These are phyloP conservation scores for Sclerodermus sp. DNA, from an alignment of 2,888 invertebrate species.

Conservation along the genomic window DNA sequence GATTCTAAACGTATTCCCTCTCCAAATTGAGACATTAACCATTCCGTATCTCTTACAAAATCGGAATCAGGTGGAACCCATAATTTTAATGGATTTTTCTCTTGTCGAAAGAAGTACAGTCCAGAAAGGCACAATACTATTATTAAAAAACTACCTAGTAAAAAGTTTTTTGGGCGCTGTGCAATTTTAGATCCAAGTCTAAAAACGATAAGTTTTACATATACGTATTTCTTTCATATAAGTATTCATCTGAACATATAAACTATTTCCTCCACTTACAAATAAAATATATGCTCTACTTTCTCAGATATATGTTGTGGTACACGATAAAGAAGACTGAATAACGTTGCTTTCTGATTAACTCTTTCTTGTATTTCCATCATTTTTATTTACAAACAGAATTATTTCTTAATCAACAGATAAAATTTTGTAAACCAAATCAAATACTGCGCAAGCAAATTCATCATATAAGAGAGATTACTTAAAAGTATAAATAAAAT, in stretches of 20 bases:
- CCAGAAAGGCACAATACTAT: slow-evolving; percentile 66
- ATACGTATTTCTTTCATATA: neutral
- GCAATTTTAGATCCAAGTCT: slow-evolving; percentile 68
- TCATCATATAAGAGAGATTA: no score
- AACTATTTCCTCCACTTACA: slow-evolving; percentile 26
- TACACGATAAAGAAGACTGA: slow-evolving; percentile 28
- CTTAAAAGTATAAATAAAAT: no score
- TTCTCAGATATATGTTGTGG: slow-evolving; percentile 41
- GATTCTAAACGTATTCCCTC: slow-evolving; percentile 67
- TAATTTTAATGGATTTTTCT: slow-evolving; percentile 74
- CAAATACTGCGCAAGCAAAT: no score
- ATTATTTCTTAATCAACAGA: no score
- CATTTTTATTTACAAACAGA: neutral
- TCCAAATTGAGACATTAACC: slow-evolving; percentile 70
- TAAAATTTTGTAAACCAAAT: no score
- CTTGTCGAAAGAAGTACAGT: slow-evolving; percentile 68
- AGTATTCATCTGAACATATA: neutral
- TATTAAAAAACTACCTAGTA: slow-evolving; percentile 62
- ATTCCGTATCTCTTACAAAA: slow-evolving; percentile 71
- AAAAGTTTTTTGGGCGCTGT: slow-evolving; percentile 64
- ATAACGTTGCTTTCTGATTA: slow-evolving; percentile 2
- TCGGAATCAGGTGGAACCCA: slow-evolving; percentile 77
- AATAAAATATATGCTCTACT: slow-evolving; percentile 45
- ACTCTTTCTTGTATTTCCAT: slow-evolving; percentile 23
- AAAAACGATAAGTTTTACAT: no score